Conservation (phyloP, 2,888 invertebrate genomes). For the Drosophila neotestacea region DNA sequence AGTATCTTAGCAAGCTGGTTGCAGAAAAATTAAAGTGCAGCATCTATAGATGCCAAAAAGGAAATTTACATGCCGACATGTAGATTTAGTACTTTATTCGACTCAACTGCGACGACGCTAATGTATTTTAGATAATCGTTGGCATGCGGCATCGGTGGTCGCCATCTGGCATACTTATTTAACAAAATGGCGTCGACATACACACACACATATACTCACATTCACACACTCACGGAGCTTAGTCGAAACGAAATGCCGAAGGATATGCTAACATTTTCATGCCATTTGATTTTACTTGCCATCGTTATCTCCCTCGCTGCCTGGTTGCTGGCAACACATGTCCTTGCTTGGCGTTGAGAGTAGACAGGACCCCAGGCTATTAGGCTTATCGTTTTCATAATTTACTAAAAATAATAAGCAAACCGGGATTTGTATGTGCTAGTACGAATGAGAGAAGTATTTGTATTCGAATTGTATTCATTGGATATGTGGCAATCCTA, state of each 20-base stretch:
- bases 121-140: slow-evolving; percentile 71
- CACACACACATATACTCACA: slow-evolving; percentile 8
- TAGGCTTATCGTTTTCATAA: slow-evolving; percentile 68
- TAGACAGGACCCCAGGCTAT: slow-evolving; percentile 32
- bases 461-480: slow-evolving; percentile 10
- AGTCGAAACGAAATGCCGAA: slow-evolving; percentile 45
- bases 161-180: slow-evolving; percentile 68
- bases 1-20: neutral
- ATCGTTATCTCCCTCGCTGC: slow-evolving; percentile 43
- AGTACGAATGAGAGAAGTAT: slow-evolving; percentile 2
- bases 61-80: slow-evolving; percentile 34
- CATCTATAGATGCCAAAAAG: slow-evolving; percentile 13
- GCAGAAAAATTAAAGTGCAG: neutral
- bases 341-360: slow-evolving; percentile 24
- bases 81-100: slow-evolving; percentile 41
- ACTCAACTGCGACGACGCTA: slow-evolving; percentile 45
- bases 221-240: slow-evolving; percentile 33
- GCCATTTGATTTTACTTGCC: slow-evolving; percentile 63
- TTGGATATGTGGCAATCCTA: slow-evolving; percentile 8
- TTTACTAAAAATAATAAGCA: slow-evolving; percentile 70
- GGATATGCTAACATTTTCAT: slow-evolving; percentile 61
- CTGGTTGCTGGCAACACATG: slow-evolving; percentile 53
- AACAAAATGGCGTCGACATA: slow-evolving; percentile 55
- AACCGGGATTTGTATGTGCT: slow-evolving; percentile 40
- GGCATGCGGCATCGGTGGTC: slow-evolving; percentile 47